Base-by-base conservation (phyloP, 2,797 vertebrate genomes). In the Scleropages formosus region DNA sequence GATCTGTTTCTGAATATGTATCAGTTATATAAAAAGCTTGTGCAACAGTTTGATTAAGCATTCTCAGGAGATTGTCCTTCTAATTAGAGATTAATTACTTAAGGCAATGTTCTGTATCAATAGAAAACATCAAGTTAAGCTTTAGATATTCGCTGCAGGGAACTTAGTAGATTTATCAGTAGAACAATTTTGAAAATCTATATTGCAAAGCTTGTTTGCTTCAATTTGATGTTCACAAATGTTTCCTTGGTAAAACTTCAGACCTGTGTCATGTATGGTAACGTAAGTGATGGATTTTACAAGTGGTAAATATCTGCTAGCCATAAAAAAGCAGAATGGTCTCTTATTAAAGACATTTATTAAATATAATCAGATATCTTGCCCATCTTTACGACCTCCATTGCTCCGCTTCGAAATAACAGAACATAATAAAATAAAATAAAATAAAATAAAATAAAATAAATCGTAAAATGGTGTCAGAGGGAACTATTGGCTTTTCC, bases 91-190 rank as follows among this genome's bases (percentile, higher is more conserved):
- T 22, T 70, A 70, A 70, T 70, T 70, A 47, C 68, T 70, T 46
- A 70, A 70, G 68, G 68, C 68, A 53, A 70, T 70, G 68, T 70
- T 70, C 47, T 70, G 68, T 70, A 70, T 70, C 68, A 49, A 56
- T 70, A 68, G 53, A 70, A 39, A 51, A 70, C 27, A 70, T 26
- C 24, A 56, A 49, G 49, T 47, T 53, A 58, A 27, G 51, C 47
- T 56, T 53, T 24, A 27, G n/a, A 56, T 70, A 56, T 70, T 47
- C 20, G 26, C 24, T 53, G 68, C 16, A 67, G 18, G 13, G 70
- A 70, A 46, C 67, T 27, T 1, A 56, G 11, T 12, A 56, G 9
- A 56, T 56, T 10, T 68, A 44, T n/a, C 22, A 47, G 47, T 56
- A 47, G 47, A 27, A 70, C 67, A 70, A 27, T 53, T 70, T 70